Base-by-base conservation (phyloP, 2,797 vertebrate species). In the Lacerta agilis region DNA sequence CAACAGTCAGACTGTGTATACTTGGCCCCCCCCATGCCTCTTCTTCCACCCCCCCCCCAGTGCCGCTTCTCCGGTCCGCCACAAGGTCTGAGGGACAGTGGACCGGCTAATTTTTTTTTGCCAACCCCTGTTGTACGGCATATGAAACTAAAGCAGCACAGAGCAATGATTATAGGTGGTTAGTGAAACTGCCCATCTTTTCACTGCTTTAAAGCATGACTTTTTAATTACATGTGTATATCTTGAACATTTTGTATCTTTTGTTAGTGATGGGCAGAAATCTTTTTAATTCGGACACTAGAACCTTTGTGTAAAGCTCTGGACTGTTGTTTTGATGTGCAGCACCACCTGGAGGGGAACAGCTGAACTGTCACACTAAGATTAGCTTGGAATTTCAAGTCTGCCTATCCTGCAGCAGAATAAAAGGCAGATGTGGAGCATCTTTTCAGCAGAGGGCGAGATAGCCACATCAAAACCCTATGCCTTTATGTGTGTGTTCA, bases 291-390 rank as follows among this genome's bases (percentile, higher is more conserved):
- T 43, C 2, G 0, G 36, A 2, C 33, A 1, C 13, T 2, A 3
- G 27, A 4, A 27, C 27, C 15, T 17, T 15, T 64, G 17, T 15
- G 4, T 29, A 11, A 29, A 72, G 23, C 27, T 20, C 79, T 18
- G 13, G 10, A 25, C 38, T 18, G 75, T 86, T 87, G 85, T 64
- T 66, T 43, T 77, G 81, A 87, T 72, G 83, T 61, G 33, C 61
- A 87, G 94, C 93, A 92, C 95, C 95, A 91, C 90, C 95, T 95
- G 88, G 72, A 95, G 96, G 95, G 77, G 79, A 79, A 61, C 55
- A 38, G 69, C 33, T 73, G 95, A 91, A 93, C 85, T 79, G 73
- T 61, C 84, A 9, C 0, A 69, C 61, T 27, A 0, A 1, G 20
- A 76, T 45, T 41, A 55, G 4, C 29, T 5, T 7, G 3, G 36